Conservation (phyloP, 2,888 invertebrate genomes). For the Drosophila robusta region DNA sequence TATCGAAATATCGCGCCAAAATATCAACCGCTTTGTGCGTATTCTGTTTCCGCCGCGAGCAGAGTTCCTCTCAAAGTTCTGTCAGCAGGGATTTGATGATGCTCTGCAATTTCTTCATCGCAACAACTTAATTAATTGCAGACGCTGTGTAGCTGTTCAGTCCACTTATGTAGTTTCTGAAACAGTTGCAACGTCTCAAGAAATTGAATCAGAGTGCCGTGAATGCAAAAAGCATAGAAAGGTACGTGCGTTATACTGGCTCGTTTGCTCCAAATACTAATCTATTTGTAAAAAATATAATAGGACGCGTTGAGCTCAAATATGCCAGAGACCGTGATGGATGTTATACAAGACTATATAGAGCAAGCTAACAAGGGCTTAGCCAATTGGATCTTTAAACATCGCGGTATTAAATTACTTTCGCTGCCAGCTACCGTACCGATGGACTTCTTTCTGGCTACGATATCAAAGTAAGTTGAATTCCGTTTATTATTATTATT, state of each 20-base stretch:
- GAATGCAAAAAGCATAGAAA: slow-evolving; percentile 95
- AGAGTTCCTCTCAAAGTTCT: slow-evolving; percentile 96
- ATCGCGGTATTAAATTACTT: slow-evolving; percentile 91
- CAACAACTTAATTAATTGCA: slow-evolving; percentile 96
- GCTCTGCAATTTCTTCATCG: slow-evolving; percentile 93
- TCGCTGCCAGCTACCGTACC: slow-evolving; percentile 95
- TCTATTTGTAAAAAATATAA: slow-evolving; percentile 54
- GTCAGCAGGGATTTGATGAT: slow-evolving; percentile 98
- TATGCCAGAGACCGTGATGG: slow-evolving; percentile 95
- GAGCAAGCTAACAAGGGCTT: slow-evolving; percentile 96
- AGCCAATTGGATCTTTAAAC: slow-evolving; percentile 95
- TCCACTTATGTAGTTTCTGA: slow-evolving; percentile 94
- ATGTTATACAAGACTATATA: slow-evolving; percentile 96
- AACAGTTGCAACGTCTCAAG: slow-evolving; percentile 87
- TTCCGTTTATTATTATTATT: background rate
- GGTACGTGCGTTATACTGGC: slow-evolving; percentile 85
- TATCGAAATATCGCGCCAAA: slow-evolving; percentile 96
- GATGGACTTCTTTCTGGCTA: slow-evolving; percentile 94
- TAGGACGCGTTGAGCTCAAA: slow-evolving; percentile 94
- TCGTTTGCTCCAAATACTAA: slow-evolving; percentile 14
- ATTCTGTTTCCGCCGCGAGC: slow-evolving; percentile 98
- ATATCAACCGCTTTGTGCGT: slow-evolving; percentile 95
- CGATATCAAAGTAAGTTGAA: slow-evolving; percentile 86
- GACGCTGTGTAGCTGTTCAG: slow-evolving; percentile 95
- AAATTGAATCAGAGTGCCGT: slow-evolving; percentile 93